A percentile compares a stretch with the other conserved stretches of the same genome.
phyloP scores from a whole-genome alignment of 1,140 invertebrate species.

The Tyrophagus putrescentiae region DNA sequence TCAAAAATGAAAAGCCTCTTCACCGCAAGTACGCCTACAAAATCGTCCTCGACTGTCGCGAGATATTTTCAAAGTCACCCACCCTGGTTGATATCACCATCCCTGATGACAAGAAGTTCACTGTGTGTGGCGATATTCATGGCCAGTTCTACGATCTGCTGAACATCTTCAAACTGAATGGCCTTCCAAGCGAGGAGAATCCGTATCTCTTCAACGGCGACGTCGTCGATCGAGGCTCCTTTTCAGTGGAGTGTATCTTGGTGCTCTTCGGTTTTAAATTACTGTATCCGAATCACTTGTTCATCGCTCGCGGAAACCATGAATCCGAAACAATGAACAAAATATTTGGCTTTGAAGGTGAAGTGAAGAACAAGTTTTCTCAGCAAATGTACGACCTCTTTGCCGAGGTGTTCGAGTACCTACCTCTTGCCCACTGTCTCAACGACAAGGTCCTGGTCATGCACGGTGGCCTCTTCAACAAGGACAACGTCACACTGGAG shows the following conservation, averaged over 20 bases:
- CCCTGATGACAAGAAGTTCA: conserved; percentile 78
- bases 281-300: conserved; percentile 91
- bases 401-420: conserved; percentile 94
- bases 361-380: conserved; percentile 64
- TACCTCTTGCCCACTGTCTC: conserved; percentile 88
- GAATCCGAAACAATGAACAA: conserved; percentile 97
- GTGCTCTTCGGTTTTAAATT: conserved; percentile 93
- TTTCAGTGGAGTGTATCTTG: conserved; percentile 98
- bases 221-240: conserved; percentile 97
- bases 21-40: conserved; percentile 96
- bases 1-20: conserved; percentile 77
- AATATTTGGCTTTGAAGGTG: conserved; percentile 61
- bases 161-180: conserved; percentile 96
- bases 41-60: conserved; percentile 75
- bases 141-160: conserved; percentile 96
- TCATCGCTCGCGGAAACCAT: conserved; percentile 93
- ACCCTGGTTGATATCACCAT: conserved; percentile 79
- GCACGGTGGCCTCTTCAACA: conserved; percentile 83
- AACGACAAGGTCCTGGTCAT: conserved; percentile 82
- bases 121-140: conserved; percentile 98
- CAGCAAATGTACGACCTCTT: conserved; percentile 88
- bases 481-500: conserved; percentile 73
- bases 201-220: conserved; percentile 82
- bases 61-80: conserved; percentile 64
- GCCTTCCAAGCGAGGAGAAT: conserved; percentile 80